Conservation (phyloP, 1,140 invertebrate species). For the Popillia japonica region DNA sequence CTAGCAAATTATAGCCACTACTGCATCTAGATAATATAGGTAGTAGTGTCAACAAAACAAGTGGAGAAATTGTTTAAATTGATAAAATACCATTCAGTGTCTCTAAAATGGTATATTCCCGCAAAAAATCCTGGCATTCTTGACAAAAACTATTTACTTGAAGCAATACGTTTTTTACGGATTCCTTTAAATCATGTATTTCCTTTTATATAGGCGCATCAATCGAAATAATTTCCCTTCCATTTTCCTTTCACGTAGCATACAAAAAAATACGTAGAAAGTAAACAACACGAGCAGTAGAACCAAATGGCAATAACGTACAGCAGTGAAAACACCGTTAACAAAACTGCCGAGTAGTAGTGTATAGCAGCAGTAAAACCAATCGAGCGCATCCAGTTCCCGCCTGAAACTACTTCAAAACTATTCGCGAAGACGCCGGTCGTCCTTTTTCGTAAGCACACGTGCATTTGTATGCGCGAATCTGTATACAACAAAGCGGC, state of each 20-base stretch:
- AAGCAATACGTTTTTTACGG: background rate
- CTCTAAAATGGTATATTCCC: too few species aligned
- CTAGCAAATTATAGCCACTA: too few species aligned
- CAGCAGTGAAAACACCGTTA: slow-evolving; percentile 26
- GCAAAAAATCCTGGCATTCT: too few species aligned
- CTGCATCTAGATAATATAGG: too few species aligned
- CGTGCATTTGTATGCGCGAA: background rate
- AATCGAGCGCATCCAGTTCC: slow-evolving; percentile 32
- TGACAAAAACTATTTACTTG: too few species aligned
- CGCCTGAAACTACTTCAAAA: slow-evolving; percentile 27
- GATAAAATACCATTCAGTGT: too few species aligned
- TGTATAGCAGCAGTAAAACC: slow-evolving; percentile 13
- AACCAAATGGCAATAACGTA: background rate
- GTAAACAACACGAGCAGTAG: background rate
- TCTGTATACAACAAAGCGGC: background rate
- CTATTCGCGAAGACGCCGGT: background rate
- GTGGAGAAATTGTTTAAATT: too few species aligned
- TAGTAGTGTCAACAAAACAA: too few species aligned
- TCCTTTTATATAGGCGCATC: background rate
- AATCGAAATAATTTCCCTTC: background rate
- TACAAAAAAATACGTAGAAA: background rate
- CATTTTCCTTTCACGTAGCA: background rate
- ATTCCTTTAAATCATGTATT: background rate
- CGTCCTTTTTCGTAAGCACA: background rate
- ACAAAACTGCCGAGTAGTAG: background rate